Evolutionary conservation across 2,888 invertebrate genomes (phyloP).

Genomic region (Stenotaenia linearis): DNA sequence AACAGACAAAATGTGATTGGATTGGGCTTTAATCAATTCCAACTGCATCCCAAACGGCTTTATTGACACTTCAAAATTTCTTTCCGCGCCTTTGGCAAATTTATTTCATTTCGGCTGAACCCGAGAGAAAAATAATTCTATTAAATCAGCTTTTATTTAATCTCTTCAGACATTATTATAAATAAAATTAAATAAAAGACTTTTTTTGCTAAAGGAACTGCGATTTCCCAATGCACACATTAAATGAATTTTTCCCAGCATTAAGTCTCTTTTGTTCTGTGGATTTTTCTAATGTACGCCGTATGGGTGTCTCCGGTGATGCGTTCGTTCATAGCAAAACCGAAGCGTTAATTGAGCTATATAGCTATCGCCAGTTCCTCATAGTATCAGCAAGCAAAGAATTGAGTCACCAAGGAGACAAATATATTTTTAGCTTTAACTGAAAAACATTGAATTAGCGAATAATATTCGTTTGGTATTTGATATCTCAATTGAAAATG

Average conservation of each 20-base stretch:
- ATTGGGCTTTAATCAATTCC: conserved; percentile 26
- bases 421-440: background rate
- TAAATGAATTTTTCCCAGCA: too few species aligned
- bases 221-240: too few species aligned
- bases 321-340: background rate
- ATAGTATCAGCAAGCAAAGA: background rate
- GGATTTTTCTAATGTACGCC: background rate
- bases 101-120: background rate
- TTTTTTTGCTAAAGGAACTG: too few species aligned
- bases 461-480: too few species aligned
- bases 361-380: background rate
- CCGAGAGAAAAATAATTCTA: background rate
- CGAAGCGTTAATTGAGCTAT: background rate
- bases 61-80: background rate
- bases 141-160: background rate
- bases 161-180: background rate
- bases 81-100: background rate
- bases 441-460: background rate
- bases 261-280: too few species aligned
- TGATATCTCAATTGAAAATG: too few species aligned
- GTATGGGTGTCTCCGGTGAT: background rate
- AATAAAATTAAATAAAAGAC: background rate
- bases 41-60: conserved; percentile 6
- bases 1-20: conserved; percentile 12
- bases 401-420: background rate